Percentiles rank a stretch among this genome's conserved stretches.
Evolutionary conservation across 2,113 vertebrate genomes (phyloP).

Genomic region (Elgaria multicarinata): DNA sequence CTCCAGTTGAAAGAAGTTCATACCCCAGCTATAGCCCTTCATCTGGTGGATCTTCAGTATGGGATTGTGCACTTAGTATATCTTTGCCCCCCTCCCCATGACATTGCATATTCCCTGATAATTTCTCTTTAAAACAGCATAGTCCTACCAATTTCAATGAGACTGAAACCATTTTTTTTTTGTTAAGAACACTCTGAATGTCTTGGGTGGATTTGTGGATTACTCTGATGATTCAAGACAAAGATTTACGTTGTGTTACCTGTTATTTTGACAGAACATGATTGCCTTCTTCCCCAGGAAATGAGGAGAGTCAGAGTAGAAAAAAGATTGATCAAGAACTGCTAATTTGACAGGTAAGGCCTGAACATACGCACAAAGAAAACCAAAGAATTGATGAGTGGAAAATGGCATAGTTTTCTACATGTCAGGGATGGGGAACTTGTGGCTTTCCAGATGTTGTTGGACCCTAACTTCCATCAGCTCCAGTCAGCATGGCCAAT

Average conservation of each 20-base stretch:
- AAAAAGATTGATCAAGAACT: neutral
- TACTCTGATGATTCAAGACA: neutral
- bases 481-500: too few species aligned
- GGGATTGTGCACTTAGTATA: neutral
- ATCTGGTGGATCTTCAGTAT: neutral
- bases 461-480: too few species aligned
- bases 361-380: constrained; percentile 30
- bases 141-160: neutral
- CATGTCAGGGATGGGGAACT: neutral
- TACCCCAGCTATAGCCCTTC: too few species aligned
- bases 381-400: constrained; percentile 27
- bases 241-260: constrained; percentile 3
- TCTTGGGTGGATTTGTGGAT: neutral
- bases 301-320: neutral
- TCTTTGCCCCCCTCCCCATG: neutral
- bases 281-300: neutral
- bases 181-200: neutral
- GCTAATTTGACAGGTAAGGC: neutral
- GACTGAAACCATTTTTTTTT: neutral
- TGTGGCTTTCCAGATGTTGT: too few species aligned
- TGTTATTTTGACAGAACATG: neutral
- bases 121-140: neutral
- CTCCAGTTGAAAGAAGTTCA: too few species aligned
- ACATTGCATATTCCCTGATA: constrained; percentile 1
- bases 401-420: neutral